Evolutionary conservation across 2,888 invertebrate species (phyloP), one percentile per base, ranked within the genome.

Genomic region (Masnerella sp.): DNA sequence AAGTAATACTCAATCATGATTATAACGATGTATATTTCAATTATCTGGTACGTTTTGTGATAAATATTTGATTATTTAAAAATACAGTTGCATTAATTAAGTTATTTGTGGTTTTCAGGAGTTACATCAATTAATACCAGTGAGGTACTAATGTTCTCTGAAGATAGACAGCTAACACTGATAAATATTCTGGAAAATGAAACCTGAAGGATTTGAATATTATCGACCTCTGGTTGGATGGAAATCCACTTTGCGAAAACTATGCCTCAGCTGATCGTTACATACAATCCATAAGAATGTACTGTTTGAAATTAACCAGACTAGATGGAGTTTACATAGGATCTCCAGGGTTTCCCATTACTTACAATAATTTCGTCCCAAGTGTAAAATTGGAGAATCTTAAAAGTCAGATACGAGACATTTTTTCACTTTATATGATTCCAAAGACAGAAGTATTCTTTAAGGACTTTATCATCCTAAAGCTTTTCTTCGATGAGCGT

Each of bases 171-270:
- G 32, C 62, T 84, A 9, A 79, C 77, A 30, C 22, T 42, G 0
- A 30, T 79, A n/a, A 75, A 75, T 5, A 75, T 75, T 2, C 25
- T 65, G 5, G 38, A 45, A 0, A 28, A 77, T 9, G 51, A 79
- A 14, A 74, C 5, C 79, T 89, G 0, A 82, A 80, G 34, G 78
- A 84, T 0, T 72, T 92, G 45, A 82, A 87, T 0, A 81, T 93
- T 1, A 83, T 82, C 2, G 88, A 90, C 38, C 80, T 95, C 5
- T 88, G 85, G 74, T 83, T 95, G 22, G 93, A 93, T 79, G 92
- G 92, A 0, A 95, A 95, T 88, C 93, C 93, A 0, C 78, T 95
- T 0, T 93, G 94, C 81, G 89, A 90, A 52, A 90, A 91, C 78
- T 92, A 91, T 80, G 89, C 87, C 0, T 90, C 90, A 54, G 88